These are phyloP conservation scores for Pipistrellus pygmaeus DNA, from an alignment of 2,797 vertebrate genomes.

Conservation along the genomic window DNA sequence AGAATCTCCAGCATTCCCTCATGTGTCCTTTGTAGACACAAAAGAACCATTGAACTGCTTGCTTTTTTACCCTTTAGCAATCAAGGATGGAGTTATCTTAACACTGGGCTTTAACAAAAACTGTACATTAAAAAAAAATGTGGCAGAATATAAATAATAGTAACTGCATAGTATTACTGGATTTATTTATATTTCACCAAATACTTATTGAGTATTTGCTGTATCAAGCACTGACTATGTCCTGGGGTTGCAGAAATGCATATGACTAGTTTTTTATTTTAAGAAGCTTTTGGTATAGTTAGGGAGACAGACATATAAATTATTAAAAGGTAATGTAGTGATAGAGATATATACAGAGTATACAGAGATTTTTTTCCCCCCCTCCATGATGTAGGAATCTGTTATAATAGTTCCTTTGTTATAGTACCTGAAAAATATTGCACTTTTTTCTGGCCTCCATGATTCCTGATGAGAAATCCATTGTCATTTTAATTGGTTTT, in stretches of 20 bases:
- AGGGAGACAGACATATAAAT: neutral
- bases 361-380: neutral
- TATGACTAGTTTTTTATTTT: constrained; percentile 7
- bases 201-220: neutral
- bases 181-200: neutral
- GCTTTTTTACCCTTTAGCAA: neutral
- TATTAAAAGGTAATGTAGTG: neutral
- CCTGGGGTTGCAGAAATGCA: neutral
- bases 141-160: neutral
- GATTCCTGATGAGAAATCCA: neutral
- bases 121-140: neutral
- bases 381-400: neutral
- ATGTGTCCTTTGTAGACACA: neutral
- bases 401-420: neutral
- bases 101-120: neutral
- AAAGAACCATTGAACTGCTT: neutral
- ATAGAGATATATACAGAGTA: neutral
- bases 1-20: neutral
- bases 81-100: neutral
- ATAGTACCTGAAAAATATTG: neutral
- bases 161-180: neutral
- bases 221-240: neutral
- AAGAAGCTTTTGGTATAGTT: neutral
- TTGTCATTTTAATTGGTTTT: neutral
- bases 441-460: neutral